Conservation (phyloP, 1,140 invertebrate genomes). For the Halesus radiatus region DNA sequence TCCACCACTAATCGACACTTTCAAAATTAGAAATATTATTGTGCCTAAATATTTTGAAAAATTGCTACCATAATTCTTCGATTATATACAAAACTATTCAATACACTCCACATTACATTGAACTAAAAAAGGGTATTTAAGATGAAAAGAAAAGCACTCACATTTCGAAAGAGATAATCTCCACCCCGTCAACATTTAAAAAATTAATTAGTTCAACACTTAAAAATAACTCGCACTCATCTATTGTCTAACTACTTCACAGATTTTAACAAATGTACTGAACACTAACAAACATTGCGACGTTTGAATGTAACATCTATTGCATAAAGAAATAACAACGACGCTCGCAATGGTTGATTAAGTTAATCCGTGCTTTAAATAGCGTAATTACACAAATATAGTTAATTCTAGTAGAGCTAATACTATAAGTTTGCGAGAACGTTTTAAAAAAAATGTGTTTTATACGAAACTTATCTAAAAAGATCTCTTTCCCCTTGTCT, state of each 20-base stretch:
- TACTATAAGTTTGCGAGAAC: too few species aligned
- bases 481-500: background rate
- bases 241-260: background rate
- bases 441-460: background rate
- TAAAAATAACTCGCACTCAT: background rate
- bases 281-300: background rate
- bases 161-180: slow-evolving; percentile 31
- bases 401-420: too few species aligned
- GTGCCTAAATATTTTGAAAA: too few species aligned
- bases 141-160: background rate
- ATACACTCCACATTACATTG: too few species aligned
- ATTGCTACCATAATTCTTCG: too few species aligned
- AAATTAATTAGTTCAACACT: background rate
- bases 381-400: too few species aligned
- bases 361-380: background rate
- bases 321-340: background rate
- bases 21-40: too few species aligned
- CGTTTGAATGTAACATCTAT: background rate
- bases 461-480: slow-evolving; percentile 1
- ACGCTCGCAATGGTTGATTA: background rate
- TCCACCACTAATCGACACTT: too few species aligned
- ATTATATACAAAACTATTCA: too few species aligned
- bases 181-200: slow-evolving; percentile 34
- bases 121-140: too few species aligned
- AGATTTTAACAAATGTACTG: background rate